phyloP scores from a whole-genome alignment of 2,797 vertebrate genomes.

The Lerista edwardsae region DNA sequence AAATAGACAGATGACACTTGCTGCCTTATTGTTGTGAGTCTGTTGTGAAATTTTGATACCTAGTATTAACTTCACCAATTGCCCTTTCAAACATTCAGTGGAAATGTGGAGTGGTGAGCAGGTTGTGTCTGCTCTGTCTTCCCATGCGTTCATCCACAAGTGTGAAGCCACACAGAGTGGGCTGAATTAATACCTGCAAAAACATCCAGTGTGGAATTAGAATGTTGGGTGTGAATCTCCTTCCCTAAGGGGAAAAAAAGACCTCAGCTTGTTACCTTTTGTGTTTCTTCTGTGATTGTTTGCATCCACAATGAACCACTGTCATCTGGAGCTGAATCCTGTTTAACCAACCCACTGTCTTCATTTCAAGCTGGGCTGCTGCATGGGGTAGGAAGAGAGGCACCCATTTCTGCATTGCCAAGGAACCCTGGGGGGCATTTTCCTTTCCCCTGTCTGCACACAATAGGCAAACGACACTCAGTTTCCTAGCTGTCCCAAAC shows the following conservation, averaged over 20 bases:
- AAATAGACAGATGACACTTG: neutral
- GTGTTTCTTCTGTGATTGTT: too few species aligned
- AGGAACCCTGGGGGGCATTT: neutral
- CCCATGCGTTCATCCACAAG: neutral
- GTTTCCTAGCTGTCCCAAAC: neutral
- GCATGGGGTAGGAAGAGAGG: neutral
- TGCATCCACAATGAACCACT: too few species aligned
- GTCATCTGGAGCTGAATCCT: too few species aligned
- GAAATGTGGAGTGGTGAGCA: neutral
- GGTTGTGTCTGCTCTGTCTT: neutral
- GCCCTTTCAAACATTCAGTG: neutral
- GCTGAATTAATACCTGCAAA: neutral
- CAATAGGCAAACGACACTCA: neutral
- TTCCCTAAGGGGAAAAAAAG: too few species aligned
- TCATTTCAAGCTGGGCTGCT: too few species aligned
- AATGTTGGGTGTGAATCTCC: neutral
- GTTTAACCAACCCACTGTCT: too few species aligned
- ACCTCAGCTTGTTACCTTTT: too few species aligned
- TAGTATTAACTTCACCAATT: neutral
- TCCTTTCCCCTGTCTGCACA: neutral
- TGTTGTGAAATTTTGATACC: constrained; percentile 8
- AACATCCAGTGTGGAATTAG: too few species aligned
- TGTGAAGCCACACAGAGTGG: neutral
- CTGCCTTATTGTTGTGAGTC: neutral
- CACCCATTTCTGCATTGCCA: neutral